phyloP scores from a whole-genome alignment of 2,113 vertebrate genomes.

The Ophthalmolycus amberensis region DNA sequence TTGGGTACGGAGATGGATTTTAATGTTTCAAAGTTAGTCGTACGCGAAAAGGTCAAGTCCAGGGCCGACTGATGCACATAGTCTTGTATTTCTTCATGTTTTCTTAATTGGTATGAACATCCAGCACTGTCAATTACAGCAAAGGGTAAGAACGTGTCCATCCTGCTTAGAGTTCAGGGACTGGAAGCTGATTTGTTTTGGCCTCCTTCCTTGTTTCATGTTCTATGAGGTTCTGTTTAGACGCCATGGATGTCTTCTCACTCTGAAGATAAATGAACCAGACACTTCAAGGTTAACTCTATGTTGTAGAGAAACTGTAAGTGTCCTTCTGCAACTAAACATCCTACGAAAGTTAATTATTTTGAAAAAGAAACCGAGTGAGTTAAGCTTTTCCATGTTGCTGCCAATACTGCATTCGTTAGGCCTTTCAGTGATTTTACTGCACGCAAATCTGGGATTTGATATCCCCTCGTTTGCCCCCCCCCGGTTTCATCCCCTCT shows the following conservation, averaged over 20 bases:
- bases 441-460: slow-evolving; percentile 35
- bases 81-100: slow-evolving; percentile 30
- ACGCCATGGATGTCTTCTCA: not conserved
- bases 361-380: not conserved
- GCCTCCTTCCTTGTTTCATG: not conserved
- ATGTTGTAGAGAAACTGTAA: not conserved
- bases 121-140: not conserved
- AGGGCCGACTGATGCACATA: slow-evolving; percentile 1
- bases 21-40: slow-evolving; percentile 6
- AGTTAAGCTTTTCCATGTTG: not conserved
- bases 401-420: not conserved
- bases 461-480: not conserved
- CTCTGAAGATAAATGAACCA: not conserved
- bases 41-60: slow-evolving; percentile 37
- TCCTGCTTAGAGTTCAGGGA: not conserved
- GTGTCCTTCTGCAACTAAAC: not conserved
- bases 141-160: slow-evolving; percentile 7
- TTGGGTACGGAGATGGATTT: not conserved
- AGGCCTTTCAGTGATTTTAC: not conserved
- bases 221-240: not conserved
- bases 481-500: not conserved
- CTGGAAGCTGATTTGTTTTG: slow-evolving; percentile 4
- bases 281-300: not conserved
- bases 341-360: not conserved
- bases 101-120: slow-evolving; percentile 20